phyloP scores from a whole-genome alignment of 2,113 vertebrate genomes.

The Tringa solitaria region DNA sequence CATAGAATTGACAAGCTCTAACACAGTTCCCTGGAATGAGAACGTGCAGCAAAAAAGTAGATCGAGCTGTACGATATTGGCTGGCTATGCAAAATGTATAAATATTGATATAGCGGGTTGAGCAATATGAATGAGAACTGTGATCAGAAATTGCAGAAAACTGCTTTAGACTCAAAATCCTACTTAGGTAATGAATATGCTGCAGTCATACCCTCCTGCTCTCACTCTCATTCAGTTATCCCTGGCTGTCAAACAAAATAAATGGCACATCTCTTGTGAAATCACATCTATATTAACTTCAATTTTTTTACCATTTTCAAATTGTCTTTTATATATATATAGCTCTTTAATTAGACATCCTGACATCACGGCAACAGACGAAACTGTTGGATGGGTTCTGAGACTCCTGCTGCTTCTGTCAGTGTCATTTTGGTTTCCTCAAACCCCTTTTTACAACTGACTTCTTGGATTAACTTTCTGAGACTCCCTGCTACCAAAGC shows the following conservation, averaged over 20 bases:
- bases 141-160: constrained; percentile 14
- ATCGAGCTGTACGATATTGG: neutral
- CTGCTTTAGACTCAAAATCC: neutral
- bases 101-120: neutral
- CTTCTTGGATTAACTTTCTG: constrained; percentile 2
- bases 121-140: neutral
- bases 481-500: neutral
- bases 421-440: neutral
- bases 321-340: neutral
- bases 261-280: constrained; percentile 9
- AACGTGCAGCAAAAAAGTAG: neutral
- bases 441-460: neutral
- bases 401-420: neutral
- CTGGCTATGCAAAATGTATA: neutral
- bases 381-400: neutral
- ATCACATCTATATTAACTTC: neutral
- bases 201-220: neutral
- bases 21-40: neutral
- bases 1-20: constrained; percentile 24
- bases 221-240: neutral
- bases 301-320: constrained; percentile 13
- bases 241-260: constrained; percentile 14
- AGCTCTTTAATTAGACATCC: neutral
- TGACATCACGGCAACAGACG: neutral
- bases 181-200: neutral